Evolutionary conservation across 2,888 invertebrate genomes (phyloP), one percentile per base, ranked within the genome.

Genomic region (Hirtodrosophila trivittata): DNA sequence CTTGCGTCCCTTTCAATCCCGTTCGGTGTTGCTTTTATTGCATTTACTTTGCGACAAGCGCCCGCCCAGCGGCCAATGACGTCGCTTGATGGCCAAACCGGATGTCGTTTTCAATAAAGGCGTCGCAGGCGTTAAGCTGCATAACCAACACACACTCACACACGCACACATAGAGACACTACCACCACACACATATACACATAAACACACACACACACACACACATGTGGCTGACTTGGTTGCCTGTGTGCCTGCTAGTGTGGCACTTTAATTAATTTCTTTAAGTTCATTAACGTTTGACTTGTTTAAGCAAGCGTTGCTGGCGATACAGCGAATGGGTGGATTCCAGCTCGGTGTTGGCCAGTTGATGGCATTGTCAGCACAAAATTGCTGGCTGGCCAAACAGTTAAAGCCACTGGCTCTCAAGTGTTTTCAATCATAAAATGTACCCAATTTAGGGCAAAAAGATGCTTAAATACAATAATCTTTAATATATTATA

Each of bases 241-340:
- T 54, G 21, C 43, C 26, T 55, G 38, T 38, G 16, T 32, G 21
- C n/a, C 10, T 37, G 16, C 25, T 38, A 21, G 41, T 71, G 52
- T 64, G 74, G 64, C 77, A 84, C 81, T 86, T 86, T 85, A 86
- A 81, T 81, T 81, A 81, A 81, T 81, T 86, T 86, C 81, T 81
- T 81, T 86, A 85, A 81, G 82, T 81, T 81, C 81, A 86, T 81
- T 81, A 81, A 86, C 82, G 78, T 86, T 85, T 72, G 83, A 81
- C 81, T 85, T 86, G 81, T 81, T 67, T 73, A 68, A 75, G 60
- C 55, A 63, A 71, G 76, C 65, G 52, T 41, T 49, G 51, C 54
- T 64, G 43, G 35, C 55, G 71, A 59, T 60, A 78, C 78, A 86
- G 49, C 65, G 39, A 86, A 83, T 68, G 84, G 75, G 77, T n/a